Evolutionary conservation across 2,797 vertebrate genomes (phyloP).

Genomic region (Agapornis canus): DNA sequence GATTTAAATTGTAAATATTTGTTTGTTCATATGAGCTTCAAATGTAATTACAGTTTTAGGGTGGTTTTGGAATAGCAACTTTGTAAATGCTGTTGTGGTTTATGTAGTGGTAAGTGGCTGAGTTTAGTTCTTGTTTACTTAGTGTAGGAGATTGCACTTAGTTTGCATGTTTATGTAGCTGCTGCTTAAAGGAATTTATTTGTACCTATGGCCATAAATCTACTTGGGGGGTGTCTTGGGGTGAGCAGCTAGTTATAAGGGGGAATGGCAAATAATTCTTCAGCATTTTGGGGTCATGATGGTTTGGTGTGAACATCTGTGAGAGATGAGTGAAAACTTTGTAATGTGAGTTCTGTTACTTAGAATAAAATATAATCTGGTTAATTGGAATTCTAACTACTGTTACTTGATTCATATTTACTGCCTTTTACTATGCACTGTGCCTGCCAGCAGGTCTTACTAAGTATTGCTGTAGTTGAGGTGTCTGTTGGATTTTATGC

Average conservation of each 20-base stretch:
- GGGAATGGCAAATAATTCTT: neutral
- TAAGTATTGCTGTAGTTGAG: neutral
- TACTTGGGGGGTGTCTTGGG: accelerated
- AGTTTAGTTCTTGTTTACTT: neutral
- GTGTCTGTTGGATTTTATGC: neutral
- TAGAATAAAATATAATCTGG: neutral
- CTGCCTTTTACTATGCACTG: neutral
- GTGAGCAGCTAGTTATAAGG: neutral
- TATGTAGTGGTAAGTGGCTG: neutral
- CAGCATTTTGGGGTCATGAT: neutral
- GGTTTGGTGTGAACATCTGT: neutral
- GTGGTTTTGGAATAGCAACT: neutral
- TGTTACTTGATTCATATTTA: neutral
- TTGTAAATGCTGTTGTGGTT: neutral
- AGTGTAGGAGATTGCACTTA: neutral
- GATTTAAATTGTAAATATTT: neutral
- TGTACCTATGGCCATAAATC: neutral
- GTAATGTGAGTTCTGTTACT: neutral
- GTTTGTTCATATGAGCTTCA: neutral
- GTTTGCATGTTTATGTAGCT: neutral
- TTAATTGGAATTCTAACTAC: neutral
- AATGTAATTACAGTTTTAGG: neutral
- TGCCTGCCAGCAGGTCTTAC: neutral
- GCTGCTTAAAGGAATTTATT: neutral
- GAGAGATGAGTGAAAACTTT: neutral